Percentiles rank a stretch among this genome's conserved stretches.
Evolutionary conservation across 2,113 vertebrate genomes (phyloP).

Genomic region (Paratilapia polleni): DNA sequence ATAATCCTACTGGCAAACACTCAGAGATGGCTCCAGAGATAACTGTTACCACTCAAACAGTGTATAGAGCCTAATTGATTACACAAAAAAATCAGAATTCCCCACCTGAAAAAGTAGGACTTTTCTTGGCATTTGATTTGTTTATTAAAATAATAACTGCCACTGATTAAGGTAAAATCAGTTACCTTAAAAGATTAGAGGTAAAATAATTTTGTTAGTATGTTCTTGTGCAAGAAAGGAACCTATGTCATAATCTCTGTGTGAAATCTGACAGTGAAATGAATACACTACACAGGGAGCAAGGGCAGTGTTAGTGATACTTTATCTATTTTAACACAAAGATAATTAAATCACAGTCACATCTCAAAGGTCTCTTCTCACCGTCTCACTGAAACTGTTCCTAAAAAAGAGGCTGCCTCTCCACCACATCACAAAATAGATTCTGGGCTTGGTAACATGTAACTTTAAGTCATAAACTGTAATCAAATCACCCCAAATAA

Average conservation of each 20-base stretch:
- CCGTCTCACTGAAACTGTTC: conserved; percentile 43
- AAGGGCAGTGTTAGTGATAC: not conserved
- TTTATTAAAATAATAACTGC: not conserved
- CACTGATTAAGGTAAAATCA: not conserved
- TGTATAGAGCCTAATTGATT: conserved; percentile 21
- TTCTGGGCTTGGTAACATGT: conserved; percentile 1
- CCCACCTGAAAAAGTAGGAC: conserved; percentile 1
- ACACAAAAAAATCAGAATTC: conserved; percentile 19
- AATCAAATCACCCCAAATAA: conserved; percentile 47
- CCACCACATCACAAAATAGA: conserved; percentile 30
- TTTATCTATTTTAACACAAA: conserved; percentile 46
- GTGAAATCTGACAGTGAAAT: conserved; percentile 22
- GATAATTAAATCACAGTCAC: conserved; percentile 57
- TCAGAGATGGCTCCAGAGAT: conserved; percentile 39
- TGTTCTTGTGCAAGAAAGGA: not conserved
- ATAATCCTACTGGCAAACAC: conserved; percentile 53
- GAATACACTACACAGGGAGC: not conserved
- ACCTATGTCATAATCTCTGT: not conserved
- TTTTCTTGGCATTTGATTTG: not conserved
- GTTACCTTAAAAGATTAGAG: rapidly evolving
- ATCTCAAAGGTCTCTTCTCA: conserved; percentile 50
- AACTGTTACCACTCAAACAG: conserved; percentile 5
- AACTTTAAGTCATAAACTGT: conserved; percentile 26
- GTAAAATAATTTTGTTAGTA: not conserved
- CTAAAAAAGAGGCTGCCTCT: conserved; percentile 45